phyloP scores from a whole-genome alignment of 2,797 vertebrate species.

The Yasuhikotakia modesta region DNA sequence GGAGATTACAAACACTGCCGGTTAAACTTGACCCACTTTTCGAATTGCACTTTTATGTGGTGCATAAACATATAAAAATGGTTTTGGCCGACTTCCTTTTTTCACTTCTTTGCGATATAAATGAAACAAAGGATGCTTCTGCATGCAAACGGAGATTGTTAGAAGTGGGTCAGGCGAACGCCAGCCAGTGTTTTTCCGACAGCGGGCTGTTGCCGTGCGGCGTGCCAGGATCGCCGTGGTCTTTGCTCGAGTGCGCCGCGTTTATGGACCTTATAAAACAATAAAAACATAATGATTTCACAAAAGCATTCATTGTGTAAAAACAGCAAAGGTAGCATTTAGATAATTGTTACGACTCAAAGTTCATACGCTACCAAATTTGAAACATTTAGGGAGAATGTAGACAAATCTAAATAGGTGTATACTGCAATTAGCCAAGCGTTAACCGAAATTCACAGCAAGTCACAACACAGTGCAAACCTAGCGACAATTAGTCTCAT shows the following conservation, averaged over 20 bases:
- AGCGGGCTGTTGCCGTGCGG: constrained; percentile 22
- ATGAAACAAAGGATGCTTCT: constrained; percentile 41
- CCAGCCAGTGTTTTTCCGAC: constrained; percentile 39
- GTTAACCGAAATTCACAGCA: neutral
- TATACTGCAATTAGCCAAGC: neutral
- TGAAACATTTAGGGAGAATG: neutral
- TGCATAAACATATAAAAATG: constrained; percentile 10
- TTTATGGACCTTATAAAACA: constrained; percentile 13
- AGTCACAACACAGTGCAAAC: neutral
- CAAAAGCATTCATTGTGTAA: neutral
- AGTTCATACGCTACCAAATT: neutral
- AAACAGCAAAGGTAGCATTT: neutral
- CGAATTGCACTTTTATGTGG: constrained; percentile 64
- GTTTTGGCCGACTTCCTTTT: constrained; percentile 45
- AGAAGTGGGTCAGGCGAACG: constrained; percentile 42
- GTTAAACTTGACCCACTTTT: constrained; percentile 82
- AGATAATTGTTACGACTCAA: neutral
- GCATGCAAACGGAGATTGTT: constrained; percentile 35
- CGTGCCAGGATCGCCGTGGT: constrained; percentile 6
- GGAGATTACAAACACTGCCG: constrained; percentile 70
- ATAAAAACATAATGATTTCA: constrained; percentile 17
- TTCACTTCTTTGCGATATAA: constrained; percentile 16
- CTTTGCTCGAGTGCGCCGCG: neutral
- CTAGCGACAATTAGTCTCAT: constrained; percentile 1
- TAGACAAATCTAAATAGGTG: neutral